Conservation (phyloP, 2,797 vertebrate genomes). For the Brachyalestes nurse region DNA sequence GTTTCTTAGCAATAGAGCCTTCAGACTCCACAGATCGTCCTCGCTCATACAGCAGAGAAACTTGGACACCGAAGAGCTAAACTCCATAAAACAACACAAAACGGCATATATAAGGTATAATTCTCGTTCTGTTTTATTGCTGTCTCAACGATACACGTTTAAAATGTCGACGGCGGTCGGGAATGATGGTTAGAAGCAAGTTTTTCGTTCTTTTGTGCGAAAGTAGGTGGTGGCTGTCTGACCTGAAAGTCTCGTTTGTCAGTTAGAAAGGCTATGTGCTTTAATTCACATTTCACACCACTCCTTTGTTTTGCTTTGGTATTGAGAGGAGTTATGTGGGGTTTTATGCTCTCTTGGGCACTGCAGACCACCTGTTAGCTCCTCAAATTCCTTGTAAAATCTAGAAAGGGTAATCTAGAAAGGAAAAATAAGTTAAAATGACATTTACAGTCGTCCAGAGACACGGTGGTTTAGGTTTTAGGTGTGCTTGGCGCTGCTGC, state of each 20-base stretch:
- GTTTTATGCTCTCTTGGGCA: background rate
- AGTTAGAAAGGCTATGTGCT: background rate
- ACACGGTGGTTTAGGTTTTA: background rate
- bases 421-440: background rate
- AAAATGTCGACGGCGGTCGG: background rate
- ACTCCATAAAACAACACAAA: background rate
- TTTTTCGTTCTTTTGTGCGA: slow-evolving; percentile 40
- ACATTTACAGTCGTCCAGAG: too few species aligned
- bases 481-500: background rate
- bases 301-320: background rate
- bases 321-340: background rate
- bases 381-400: background rate
- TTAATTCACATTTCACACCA: background rate
- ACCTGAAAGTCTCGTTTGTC: slow-evolving; percentile 37
- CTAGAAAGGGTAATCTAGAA: background rate
- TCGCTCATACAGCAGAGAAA: slow-evolving; percentile 53
- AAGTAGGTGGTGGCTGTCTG: slow-evolving; percentile 70
- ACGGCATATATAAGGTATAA: slow-evolving; percentile 47
- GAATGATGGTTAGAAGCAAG: slow-evolving; percentile 37
- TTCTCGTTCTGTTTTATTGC: background rate
- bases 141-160: background rate
- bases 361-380: slow-evolving; percentile 34
- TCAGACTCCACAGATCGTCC: slow-evolving; percentile 57
- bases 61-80: slow-evolving; percentile 60
- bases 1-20: slow-evolving; percentile 65